These are phyloP conservation scores for Rhegmatorhina hoffmannsi DNA, from an alignment of 2,113 vertebrate species.

Conservation along the genomic window DNA sequence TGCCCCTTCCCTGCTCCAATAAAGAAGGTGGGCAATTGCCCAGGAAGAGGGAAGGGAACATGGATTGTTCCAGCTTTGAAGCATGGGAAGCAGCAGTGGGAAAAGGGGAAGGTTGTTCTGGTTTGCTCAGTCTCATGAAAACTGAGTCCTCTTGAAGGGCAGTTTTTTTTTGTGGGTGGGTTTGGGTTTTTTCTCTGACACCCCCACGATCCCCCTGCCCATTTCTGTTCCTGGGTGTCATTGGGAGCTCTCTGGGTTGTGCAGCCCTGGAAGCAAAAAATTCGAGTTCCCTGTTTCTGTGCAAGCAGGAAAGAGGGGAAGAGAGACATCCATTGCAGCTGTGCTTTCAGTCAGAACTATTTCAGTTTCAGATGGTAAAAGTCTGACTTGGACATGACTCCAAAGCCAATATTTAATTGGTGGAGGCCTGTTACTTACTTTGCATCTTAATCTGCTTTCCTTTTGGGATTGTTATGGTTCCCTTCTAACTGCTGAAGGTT, in stretches of 20 bases:
- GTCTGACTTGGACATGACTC: background rate
- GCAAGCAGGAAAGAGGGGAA: background rate
- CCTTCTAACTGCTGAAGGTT: background rate
- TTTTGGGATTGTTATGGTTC: background rate
- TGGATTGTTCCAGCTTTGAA: background rate
- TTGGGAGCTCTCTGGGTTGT: rapidly evolving
- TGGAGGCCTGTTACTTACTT: background rate
- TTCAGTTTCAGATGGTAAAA: background rate
- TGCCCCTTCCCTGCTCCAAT: background rate
- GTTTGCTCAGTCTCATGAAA: background rate
- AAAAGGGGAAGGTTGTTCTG: background rate
- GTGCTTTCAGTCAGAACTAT: background rate
- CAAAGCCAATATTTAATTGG: background rate
- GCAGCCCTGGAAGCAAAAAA: background rate
- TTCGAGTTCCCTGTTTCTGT: background rate
- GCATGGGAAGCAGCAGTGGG: background rate
- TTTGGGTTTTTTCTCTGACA: background rate
- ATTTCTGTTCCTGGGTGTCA: background rate
- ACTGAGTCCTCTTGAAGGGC: background rate
- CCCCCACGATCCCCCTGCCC: background rate
- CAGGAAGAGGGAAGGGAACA: background rate
- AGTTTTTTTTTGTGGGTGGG: background rate
- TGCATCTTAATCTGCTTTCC: background rate
- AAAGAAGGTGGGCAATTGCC: background rate
- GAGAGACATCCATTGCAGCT: background rate